These are phyloP conservation scores for Hippoglossus hippoglossus DNA, from an alignment of 2,797 vertebrate species.

Conservation along the genomic window DNA sequence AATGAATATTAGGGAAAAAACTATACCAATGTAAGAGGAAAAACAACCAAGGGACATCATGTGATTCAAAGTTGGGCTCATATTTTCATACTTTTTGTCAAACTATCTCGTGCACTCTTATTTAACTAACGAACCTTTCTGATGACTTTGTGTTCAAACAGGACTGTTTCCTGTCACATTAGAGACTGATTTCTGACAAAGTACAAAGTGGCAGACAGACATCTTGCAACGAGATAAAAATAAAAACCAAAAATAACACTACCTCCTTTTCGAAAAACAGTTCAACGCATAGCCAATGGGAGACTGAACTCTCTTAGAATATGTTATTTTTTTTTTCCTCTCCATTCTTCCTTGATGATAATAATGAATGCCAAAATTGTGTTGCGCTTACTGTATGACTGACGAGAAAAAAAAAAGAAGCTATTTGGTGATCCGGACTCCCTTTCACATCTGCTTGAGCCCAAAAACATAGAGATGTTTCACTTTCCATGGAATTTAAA, in stretches of 20 bases:
- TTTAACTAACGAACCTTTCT: slow-evolving; percentile 70
- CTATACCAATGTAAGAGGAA: slow-evolving; percentile 53
- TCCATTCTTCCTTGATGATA: slow-evolving; percentile 72
- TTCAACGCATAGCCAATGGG: slow-evolving; percentile 77
- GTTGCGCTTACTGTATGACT: slow-evolving; percentile 68
- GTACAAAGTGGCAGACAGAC: slow-evolving; percentile 76
- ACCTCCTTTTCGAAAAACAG: slow-evolving; percentile 87
- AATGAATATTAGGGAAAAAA: slow-evolving; percentile 60
- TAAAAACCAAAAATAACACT: slow-evolving; percentile 86
- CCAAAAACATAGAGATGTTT: slow-evolving; percentile 74
- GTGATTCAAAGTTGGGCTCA: slow-evolving; percentile 60
- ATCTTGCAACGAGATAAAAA: slow-evolving; percentile 77
- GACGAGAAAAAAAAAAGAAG: slow-evolving; percentile 48
- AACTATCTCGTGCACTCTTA: slow-evolving; percentile 75
- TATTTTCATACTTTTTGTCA: slow-evolving; percentile 68
- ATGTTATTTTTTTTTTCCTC: slow-evolving; percentile 36
- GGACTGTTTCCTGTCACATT: slow-evolving; percentile 70
- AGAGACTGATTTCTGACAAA: slow-evolving; percentile 73
- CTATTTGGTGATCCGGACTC: slow-evolving; percentile 71
- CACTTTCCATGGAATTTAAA: slow-evolving; percentile 74
- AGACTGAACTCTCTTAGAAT: slow-evolving; percentile 70
- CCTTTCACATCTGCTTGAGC: slow-evolving; percentile 73
- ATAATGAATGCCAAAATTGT: slow-evolving; percentile 81
- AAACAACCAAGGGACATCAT: slow-evolving; percentile 67
- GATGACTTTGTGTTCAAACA: slow-evolving; percentile 67